Evolutionary conservation across 2,888 invertebrate species (phyloP).

Genomic region (Drosophila eohydei): DNA sequence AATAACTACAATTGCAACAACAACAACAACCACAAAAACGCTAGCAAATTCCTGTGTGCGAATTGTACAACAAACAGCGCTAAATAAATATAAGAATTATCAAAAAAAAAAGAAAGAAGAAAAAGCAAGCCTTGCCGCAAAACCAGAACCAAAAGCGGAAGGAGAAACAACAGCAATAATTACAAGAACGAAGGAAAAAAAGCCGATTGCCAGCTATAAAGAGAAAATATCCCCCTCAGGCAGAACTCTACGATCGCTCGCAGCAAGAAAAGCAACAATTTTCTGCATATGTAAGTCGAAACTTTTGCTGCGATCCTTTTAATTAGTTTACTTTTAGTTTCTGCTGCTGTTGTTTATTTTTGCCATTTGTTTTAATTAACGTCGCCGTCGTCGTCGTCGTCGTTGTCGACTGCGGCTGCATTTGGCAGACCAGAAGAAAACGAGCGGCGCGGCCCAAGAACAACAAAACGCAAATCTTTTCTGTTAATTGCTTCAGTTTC

Average conservation of each 20-base stretch:
- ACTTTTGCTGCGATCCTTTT: conserved; percentile 68
- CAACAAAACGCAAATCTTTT: conserved; percentile 58
- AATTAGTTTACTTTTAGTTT: conserved; percentile 71
- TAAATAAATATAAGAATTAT: conserved; percentile 45
- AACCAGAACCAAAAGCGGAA: conserved; percentile 12
- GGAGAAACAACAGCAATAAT: conserved; percentile 5
- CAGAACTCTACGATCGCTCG: conserved; percentile 19
- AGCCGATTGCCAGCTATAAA: conserved; percentile 16
- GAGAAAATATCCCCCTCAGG: conserved; percentile 21
- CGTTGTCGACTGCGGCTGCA: conserved; percentile 29
- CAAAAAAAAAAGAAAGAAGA: background rate
- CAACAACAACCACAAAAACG: conserved; percentile 20
- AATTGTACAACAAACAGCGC: conserved; percentile 47
- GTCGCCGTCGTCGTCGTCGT: conserved; percentile 27
- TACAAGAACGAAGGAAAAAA: background rate
- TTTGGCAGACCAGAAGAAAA: conserved; percentile 46
- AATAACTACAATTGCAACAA: conserved; percentile 14
- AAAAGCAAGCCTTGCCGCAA: conserved; percentile 34
- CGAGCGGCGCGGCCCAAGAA: conserved; percentile 39
- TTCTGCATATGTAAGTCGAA: conserved; percentile 75
- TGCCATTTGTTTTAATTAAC: conserved; percentile 73
- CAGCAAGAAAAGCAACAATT: conserved; percentile 52
- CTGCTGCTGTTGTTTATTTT: conserved; percentile 66
- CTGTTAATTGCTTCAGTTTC: conserved; percentile 58
- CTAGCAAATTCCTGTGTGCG: conserved; percentile 55